Evolutionary conservation across 2,797 vertebrate genomes (phyloP).

Genomic region (Ambastaia sidthimunki): DNA sequence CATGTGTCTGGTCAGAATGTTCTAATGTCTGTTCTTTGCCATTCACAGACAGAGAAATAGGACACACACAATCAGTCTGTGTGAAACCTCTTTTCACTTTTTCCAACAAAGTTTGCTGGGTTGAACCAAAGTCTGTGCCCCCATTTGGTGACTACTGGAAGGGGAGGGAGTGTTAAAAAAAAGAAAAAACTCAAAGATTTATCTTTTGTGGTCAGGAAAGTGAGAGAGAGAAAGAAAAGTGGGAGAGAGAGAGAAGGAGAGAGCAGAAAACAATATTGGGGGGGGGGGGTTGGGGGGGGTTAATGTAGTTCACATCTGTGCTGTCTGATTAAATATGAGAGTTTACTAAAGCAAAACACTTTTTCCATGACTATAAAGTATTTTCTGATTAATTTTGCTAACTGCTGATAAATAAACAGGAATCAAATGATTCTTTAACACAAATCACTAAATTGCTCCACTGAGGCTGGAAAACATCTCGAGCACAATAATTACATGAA

Average conservation of each 20-base stretch:
- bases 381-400: conserved; percentile 50
- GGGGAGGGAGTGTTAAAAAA: conserved; percentile 65
- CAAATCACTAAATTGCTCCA: neutral
- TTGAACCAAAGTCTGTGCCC: conserved; percentile 69
- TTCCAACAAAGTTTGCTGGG: conserved; percentile 56
- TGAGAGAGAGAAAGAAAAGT: conserved; percentile 54
- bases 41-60: conserved; percentile 60
- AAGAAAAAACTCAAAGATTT: conserved; percentile 76
- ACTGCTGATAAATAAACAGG: neutral
- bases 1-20: conserved; percentile 14
- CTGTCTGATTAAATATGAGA: conserved; percentile 59
- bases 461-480: neutral
- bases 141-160: conserved; percentile 50
- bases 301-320: conserved; percentile 80
- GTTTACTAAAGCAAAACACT: conserved; percentile 38
- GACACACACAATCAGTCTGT: conserved; percentile 62
- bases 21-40: conserved; percentile 12
- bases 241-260: conserved; percentile 52
- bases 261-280: neutral
- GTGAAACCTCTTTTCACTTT: conserved; percentile 66
- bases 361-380: conserved; percentile 51
- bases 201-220: conserved; percentile 73
- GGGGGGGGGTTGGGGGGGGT: too few relatives aligned
- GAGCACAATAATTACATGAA: neutral
- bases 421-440: neutral